Evolutionary conservation across 2,113 vertebrate genomes (phyloP), one percentile per base, ranked within the genome.

Genomic region (Chauna torquata): DNA sequence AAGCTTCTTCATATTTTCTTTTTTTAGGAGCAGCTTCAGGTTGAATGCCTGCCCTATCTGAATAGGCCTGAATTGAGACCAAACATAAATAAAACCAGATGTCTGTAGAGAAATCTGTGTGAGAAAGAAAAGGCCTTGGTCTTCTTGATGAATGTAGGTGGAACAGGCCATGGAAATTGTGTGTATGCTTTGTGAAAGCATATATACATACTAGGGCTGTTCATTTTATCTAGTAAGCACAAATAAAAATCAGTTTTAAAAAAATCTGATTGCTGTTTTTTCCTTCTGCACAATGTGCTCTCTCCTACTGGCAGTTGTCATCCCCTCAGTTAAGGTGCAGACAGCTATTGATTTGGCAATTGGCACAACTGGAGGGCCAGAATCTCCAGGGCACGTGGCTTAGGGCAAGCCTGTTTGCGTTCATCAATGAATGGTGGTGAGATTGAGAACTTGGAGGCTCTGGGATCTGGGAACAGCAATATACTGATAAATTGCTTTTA

Each of bases 321-420:
- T 44, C 27, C 13, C 8, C 10, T 30, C 28, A 28, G 36, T 57
- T 71, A 40, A 50, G 49, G 30, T 57, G 45, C 55, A 58, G 55
- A 14, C 30, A 49, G 9, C 36, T 74, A 9, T 28, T 3, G 3
- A 12, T 64, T 20, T 88, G 42, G 17, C 22, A 82, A 0, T 3
- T 86, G 40, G 11, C 22, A 18, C 36, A 17, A 30, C 11, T 8
- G 5, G 36, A 61, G 19, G 32, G 6, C n/a, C 44, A 72, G n/a
- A 30, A 52, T 22, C 8, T 6, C 32, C 24, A 18, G 17, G 27
- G 19, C 25, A 10, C 0, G 2, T 0, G 1, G 44, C 19, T 28
- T 74, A 30, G 20, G 20, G 65, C 38, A 42, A 32, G 30, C 44
- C 65, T 45, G 15, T 40, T 78, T 82, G 7, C 36, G 19, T 4